Conservation (phyloP, 2,888 invertebrate genomes). For the Scaptomyza tumidula region DNA sequence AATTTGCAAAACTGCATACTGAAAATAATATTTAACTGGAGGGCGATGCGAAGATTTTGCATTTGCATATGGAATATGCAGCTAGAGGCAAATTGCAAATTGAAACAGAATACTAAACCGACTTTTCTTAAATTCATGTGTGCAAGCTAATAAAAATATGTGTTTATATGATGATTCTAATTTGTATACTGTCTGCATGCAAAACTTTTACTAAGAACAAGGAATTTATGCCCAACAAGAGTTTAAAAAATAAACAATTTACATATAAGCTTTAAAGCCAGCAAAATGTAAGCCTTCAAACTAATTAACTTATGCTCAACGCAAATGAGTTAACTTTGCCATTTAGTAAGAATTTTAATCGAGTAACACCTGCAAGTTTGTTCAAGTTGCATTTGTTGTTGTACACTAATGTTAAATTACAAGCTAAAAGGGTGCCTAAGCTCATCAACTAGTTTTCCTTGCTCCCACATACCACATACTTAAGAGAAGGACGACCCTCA, state of each 20-base stretch:
- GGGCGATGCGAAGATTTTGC: slow-evolving; percentile 5
- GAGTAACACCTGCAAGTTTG: not conserved
- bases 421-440: not conserved
- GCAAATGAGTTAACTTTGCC: not conserved
- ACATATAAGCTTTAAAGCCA: not conserved
- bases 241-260: not conserved
- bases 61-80: slow-evolving; percentile 41
- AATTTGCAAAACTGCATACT: slow-evolving; percentile 6
- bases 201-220: not conserved
- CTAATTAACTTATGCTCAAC: no score
- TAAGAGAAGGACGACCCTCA: not conserved
- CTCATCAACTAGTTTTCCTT: slow-evolving; percentile 17
- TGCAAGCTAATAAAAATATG: not conserved
- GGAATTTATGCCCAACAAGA: not conserved
- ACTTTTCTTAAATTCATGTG: not conserved
- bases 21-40: slow-evolving; percentile 23
- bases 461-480: not conserved
- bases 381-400: not conserved
- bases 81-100: not conserved
- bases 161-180: not conserved
- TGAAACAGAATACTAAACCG: not conserved
- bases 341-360: not conserved
- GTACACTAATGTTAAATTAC: not conserved
- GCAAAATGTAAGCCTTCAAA: not conserved
- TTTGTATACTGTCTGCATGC: not conserved